Evolutionary conservation across 2,113 vertebrate genomes (phyloP).

Genomic region (Ochotona princeps): DNA sequence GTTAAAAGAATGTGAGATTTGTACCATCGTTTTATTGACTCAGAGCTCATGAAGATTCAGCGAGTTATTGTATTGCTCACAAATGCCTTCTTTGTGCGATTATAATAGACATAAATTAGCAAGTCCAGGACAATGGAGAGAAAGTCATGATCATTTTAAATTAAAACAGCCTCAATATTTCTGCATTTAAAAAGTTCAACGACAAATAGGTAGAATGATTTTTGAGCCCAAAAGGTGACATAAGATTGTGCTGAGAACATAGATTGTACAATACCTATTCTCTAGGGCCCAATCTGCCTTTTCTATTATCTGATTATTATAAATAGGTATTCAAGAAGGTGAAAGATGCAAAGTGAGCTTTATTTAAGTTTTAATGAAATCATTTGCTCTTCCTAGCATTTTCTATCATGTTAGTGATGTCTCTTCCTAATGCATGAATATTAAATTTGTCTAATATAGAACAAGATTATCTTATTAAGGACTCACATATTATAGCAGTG

Average conservation of each 20-base stretch:
- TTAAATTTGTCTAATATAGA: conserved; percentile 76
- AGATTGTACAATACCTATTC: conserved; percentile 19
- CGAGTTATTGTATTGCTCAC: conserved; percentile 51
- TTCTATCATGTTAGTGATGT: conserved; percentile 70
- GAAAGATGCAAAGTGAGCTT: conserved; percentile 62
- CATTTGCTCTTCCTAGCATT: conserved; percentile 54
- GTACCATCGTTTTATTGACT: conserved; percentile 72
- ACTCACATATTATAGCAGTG: conserved; percentile 51
- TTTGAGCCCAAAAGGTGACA: conserved; percentile 56
- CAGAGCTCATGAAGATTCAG: conserved; percentile 70
- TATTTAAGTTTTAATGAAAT: conserved; percentile 64
- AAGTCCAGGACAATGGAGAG: conserved; percentile 52
- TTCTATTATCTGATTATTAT: conserved; percentile 49
- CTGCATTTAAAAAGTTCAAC: conserved; percentile 35
- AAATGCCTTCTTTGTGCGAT: conserved; percentile 64
- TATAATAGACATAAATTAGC: conserved; percentile 67
- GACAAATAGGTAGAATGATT: background rate
- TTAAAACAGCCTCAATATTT: conserved; percentile 62
- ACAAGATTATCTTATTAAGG: conserved; percentile 77
- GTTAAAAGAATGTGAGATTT: conserved; percentile 71
- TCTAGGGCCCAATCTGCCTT: conserved; percentile 49
- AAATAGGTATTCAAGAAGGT: conserved; percentile 64
- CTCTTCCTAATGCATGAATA: conserved; percentile 61
- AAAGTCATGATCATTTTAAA: conserved; percentile 63
- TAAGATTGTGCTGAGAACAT: conserved; percentile 49